phyloP scores from a whole-genome alignment of 2,113 vertebrate species.

The Gorsachius goisagi region DNA sequence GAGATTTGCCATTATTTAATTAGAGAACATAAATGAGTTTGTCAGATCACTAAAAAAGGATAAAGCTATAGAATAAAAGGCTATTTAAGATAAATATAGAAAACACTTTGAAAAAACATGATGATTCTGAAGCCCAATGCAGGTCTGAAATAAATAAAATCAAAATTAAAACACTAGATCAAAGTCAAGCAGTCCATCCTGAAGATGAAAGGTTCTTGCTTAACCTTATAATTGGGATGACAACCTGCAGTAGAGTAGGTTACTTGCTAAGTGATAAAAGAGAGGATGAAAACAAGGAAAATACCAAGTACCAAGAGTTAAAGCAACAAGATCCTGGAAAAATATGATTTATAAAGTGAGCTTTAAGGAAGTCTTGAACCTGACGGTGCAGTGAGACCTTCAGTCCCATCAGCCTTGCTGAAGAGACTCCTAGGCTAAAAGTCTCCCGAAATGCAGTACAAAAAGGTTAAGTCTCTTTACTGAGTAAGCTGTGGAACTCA shows the following conservation, averaged over 20 bases:
- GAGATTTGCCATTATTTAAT: neutral
- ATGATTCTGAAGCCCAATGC: neutral
- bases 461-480: neutral
- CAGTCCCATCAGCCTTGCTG: neutral
- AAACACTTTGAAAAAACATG: neutral
- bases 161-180: neutral
- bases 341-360: neutral
- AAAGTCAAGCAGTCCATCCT: neutral
- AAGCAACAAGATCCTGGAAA: neutral
- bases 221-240: slow-evolving; percentile 14
- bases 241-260: neutral
- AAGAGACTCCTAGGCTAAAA: neutral
- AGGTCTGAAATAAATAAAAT: neutral
- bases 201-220: slow-evolving; percentile 8
- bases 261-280: neutral
- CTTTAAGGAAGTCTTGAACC: neutral
- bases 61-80: neutral
- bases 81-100: neutral
- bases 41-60: neutral
- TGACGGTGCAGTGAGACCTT: neutral
- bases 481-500: neutral
- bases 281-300: neutral
- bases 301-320: neutral
- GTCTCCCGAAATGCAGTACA: neutral
- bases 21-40: neutral